Evolutionary conservation across 2,113 vertebrate genomes (phyloP), one percentile per base, ranked within the genome.

Genomic region (Danionella cerebrum): DNA sequence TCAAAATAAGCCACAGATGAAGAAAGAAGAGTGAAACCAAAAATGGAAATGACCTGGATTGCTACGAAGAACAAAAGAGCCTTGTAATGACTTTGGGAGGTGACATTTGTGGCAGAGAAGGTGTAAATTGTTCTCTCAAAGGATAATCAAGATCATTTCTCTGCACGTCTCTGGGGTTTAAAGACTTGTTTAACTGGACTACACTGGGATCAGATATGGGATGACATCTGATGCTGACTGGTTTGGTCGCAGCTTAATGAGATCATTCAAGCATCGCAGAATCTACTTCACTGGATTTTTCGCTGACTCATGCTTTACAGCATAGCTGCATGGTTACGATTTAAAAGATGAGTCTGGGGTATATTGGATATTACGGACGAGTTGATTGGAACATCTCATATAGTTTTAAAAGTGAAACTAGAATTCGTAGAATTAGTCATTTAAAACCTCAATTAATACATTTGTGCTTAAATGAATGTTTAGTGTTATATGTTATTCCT

Each of bases 201-300:
- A 9, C 1, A 1, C 29, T 5, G 50, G 5, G 25, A 52, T 52
- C 50, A 52, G 11, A 12, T 53, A 2, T 36, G 3, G 22, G 64
- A 60, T 58, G 18, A 16, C 24, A 58, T 44, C 16, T 69, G 53
- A 2, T 45, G 47, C 38, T 14, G 57, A 68, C 54, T 55, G 22
- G 33, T 59, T 59, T 24, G 33, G 14, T 65, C 18, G 12, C 38
- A 18, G 13, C 48, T 33, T 64, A 8, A n/a, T 45, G 21, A 35
- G 33, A 27, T 60, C 24, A 39, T 19, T 10, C 18, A 13, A 16
- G 58, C 53, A 7, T 22, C 29, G 6, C 35, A n/a, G 33, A 14
- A 39, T 5, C 42, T 41, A 25, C 21, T 41, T 25, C 35, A 58
- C 35, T 50, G 18, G 18, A 7, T 39, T 24, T 9, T 64, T 35